Base-by-base conservation (phyloP, 2,113 vertebrate genomes). In the Aldabrachelys gigantea region DNA sequence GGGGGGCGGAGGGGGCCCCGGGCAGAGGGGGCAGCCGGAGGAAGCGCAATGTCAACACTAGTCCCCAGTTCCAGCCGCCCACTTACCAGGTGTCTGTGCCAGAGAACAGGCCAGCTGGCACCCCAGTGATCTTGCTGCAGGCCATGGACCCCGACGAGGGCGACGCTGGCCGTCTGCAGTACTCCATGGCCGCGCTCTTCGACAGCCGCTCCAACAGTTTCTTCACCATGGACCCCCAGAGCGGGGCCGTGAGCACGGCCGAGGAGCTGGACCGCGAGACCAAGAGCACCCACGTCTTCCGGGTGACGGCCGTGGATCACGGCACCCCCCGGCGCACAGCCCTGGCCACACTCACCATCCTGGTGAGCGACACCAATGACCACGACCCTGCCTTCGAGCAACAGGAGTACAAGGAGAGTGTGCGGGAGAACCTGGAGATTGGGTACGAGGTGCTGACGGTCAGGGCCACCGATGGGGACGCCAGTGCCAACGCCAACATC, bases 401-500 rank as follows among this genome's bases (percentile, higher is more conserved):
- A 97, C 97, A 98, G 84, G 99, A 99, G 88, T 99, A 99, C 85
- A 98, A 98, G 83, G 99, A 99, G 94, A 99, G 98, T 38, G 98
- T 99, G 93, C 96, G 99, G 93, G 99, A 99, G 96, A 99, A 99
- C 97, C 97, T 99, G 96, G 99, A 99, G 97, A 99, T 99, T 16
- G 99, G 99, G 90, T 99, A 99, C 1, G 99, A 99, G 93, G 99
- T 99, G 44, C 98, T 99, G 44, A 99, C 99, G 0, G 99, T 99
- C 31, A 98, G 99, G 41, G 99, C 99, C 94, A 99, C 99, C 0
- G 99, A 99, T 0, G 99, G 99, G 0, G 99, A 99, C 0, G 98
- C 99, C 19, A 99, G 99, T 2, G 97, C 98, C 76, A 99, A 99
- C 1, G 99, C 99, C 56, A 99, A 99, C 83, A 98, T 99, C 90